Evolutionary conservation across 2,888 invertebrate genomes (phyloP), one percentile per base, ranked within the genome.

Genomic region (Griposia aprilina): DNA sequence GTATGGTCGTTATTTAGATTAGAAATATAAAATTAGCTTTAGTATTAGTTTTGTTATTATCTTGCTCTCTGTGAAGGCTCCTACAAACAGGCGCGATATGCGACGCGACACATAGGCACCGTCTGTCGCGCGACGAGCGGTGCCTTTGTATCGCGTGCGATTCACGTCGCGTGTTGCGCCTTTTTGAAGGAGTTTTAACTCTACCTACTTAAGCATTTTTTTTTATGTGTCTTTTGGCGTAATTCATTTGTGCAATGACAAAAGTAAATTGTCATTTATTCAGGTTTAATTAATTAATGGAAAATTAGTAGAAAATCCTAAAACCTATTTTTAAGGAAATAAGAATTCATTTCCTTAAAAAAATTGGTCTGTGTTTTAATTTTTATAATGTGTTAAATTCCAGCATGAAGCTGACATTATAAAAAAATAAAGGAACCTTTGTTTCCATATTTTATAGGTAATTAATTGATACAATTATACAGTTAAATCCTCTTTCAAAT

Each of bases 1-100:
- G 7, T n/a, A 62, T 68, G 65, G 45, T 55, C 36, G 17, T 26
- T 55, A n/a, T 73, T 60, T 74, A 52, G 6, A 26, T 80, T n/a
- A 41, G 23, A 20, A 60, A 4, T 50, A 13, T 36, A 17, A 6
- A n/a, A 63, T 50, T 36, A 55, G 20, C 15, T n/a, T 11, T 57
- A 41, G 17, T 23, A 41, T 48, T n/a, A n/a, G n/a, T n/a, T n/a
- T n/a, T n/a, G n/a, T n/a, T 17, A 30, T 30, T 7, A 45, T 15
- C 11, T 48, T 30, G 45, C 20, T 62, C 10, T 55, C 6, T 62
- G 30, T n/a, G n/a, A n/a, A n/a, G n/a, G n/a, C n/a, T n/a, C n/a
- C n/a, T n/a, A n/a, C n/a, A n/a, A n/a, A n/a, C n/a, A n/a, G n/a
- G n/a, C n/a, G n/a, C n/a, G n/a, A n/a, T n/a, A n/a, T n/a, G n/a